phyloP scores from a whole-genome alignment of 2,113 vertebrate species.

The Colius striatus region DNA sequence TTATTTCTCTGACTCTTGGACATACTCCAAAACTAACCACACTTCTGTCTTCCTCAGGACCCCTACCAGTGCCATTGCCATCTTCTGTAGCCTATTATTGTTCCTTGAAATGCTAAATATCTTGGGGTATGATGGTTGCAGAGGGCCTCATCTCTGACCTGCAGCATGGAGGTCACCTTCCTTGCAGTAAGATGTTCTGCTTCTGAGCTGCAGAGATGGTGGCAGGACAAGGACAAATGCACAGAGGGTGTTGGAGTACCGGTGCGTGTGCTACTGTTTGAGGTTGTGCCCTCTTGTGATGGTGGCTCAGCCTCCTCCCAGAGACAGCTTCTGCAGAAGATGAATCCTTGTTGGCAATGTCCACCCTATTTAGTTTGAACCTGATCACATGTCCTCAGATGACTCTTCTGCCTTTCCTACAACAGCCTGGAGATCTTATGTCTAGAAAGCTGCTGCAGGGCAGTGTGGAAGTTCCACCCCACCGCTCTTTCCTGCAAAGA shows the following conservation, averaged over 20 bases:
- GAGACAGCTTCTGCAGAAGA: neutral
- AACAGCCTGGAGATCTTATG: neutral
- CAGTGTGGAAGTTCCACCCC: neutral
- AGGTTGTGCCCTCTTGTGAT: neutral
- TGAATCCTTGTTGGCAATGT: neutral
- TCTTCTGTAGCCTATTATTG: rapidly evolving
- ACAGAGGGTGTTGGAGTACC: neutral
- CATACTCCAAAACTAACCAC: neutral
- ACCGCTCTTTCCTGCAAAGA: neutral
- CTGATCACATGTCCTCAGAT: neutral
- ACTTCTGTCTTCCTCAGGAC: neutral
- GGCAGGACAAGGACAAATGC: neutral
- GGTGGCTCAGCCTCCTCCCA: neutral
- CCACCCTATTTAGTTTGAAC: neutral
- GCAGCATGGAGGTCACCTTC: neutral
- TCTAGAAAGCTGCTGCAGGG: neutral
- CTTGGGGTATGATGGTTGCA: neutral
- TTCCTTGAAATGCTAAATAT: neutral
- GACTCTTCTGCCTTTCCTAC: neutral
- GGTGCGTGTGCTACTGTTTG: neutral
- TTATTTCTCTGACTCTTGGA: neutral
- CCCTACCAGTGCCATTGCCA: rapidly evolving
- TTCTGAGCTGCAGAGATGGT: neutral
- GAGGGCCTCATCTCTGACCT: neutral
- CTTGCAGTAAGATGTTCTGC: neutral